Base-by-base conservation (phyloP, 2,888 invertebrate species). In the Xanthorhoe spadicearia region DNA sequence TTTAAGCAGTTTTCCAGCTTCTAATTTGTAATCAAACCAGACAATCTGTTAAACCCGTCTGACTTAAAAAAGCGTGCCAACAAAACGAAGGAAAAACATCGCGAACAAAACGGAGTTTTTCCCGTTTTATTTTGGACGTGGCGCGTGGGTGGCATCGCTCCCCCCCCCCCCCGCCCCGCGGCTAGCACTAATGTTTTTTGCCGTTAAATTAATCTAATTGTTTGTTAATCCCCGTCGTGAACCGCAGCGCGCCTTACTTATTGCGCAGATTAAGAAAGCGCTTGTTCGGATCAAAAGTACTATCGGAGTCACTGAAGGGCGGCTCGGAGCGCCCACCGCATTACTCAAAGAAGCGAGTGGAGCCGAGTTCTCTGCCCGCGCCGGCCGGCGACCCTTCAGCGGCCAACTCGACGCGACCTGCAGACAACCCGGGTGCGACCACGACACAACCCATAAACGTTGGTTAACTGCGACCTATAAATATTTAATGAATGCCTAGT, bases 151-250 rank as follows among this genome's bases (percentile, higher is more conserved):
- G 38, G 5, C 8, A 15, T 49, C 19, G 15, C 46, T 15, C 0
- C 38, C 46, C 49, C 35, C 38, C 51, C 38, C 48, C 48, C 49
- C 35, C 38, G 59, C 38, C 48, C 48, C 17, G 17, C 17, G 48
- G 48, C 18, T 46, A 52, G 23, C 52, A 48, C 18, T 43, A 43
- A 57, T 52, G 58, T 60, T 62, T 61, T 57, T 61, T 61, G 58
- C 43, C 66, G 57, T 66, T 66, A 66, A 53, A 66, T 66, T 32
- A 58, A 66, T 61, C 49, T 61, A 66, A 66, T 66, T 66, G 61
- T 66, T 66, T 58, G 58, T 10, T 62, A 54, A 66, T 66, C 61
- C 51, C 52, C 63, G 63, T 43, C 56, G 61, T 48, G 61, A 61
- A 18, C 53, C 62, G 62, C 32, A 50, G 53, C 46, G 61, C 19